phyloP scores from a whole-genome alignment of 30 jellyfish, hydroid and myxozoan species.

The Phacellophora camtschatica region DNA sequence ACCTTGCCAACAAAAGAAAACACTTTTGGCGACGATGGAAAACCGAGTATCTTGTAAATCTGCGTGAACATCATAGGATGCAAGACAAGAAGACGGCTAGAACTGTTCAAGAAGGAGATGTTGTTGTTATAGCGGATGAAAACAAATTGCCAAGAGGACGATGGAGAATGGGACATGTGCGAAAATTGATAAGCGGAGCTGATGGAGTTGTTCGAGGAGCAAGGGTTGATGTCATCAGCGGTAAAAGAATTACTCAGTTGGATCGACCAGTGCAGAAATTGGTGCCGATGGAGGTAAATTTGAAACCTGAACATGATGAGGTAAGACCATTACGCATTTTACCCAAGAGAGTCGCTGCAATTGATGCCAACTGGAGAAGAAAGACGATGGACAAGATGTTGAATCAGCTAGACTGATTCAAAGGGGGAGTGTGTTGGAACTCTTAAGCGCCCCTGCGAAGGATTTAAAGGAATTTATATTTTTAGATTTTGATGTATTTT shows the following conservation, averaged over 20 bases:
- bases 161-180: conserved; percentile 39
- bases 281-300: neutral
- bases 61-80: neutral
- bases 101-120: conserved; percentile 3
- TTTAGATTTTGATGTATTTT: too few relatives aligned
- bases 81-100: neutral
- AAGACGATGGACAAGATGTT: conserved; percentile 6
- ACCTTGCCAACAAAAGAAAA: neutral
- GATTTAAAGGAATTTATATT: too few relatives aligned
- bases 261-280: conserved; percentile 21
- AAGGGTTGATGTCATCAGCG: neutral
- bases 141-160: conserved; percentile 9
- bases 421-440: conserved; percentile 44
- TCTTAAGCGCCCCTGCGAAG: too few relatives aligned
- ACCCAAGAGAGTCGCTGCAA: neutral
- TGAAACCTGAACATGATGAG: neutral
- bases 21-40: conserved; percentile 46
- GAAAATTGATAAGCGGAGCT: neutral
- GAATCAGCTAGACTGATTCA: conserved; percentile 53
- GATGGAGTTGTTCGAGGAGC: conserved; percentile 32
- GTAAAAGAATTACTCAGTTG: neutral
- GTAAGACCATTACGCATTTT: neutral
- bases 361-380: conserved; percentile 39
- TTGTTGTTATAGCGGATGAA: conserved; percentile 22
- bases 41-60: neutral